A percentile compares a stretch with the other conserved stretches of the same genome.
Evolutionary conservation across 2,888 invertebrate genomes (phyloP).

Genomic region (Drosophila borborema): DNA sequence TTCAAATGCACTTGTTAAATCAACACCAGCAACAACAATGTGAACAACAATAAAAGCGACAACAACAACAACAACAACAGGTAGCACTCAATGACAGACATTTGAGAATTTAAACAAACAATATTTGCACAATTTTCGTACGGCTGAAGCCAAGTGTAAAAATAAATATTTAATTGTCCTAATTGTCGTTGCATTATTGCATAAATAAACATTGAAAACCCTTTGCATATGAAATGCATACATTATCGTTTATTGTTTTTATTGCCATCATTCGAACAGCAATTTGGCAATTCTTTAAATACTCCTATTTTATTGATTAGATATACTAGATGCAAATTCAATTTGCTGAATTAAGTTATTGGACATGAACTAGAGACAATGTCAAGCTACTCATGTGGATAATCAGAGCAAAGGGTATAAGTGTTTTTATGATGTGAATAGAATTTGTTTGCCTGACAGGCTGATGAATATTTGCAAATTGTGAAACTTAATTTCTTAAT

Average conservation of each 20-base stretch:
- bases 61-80: conserved; percentile 24
- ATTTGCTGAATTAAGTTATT: background rate
- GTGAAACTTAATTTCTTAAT: no score
- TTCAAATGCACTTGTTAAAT: conserved; percentile 49
- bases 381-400: background rate
- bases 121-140: conserved; percentile 40
- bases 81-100: conserved; percentile 29
- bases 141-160: conserved; percentile 56
- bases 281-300: conserved; percentile 35
- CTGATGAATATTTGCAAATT: no score
- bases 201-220: conserved; percentile 61
- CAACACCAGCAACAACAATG: conserved; percentile 35
- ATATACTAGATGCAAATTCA: conserved; percentile 2
- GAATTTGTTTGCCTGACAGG: background rate
- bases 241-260: conserved; percentile 43
- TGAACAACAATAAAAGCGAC: conserved; percentile 4
- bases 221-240: conserved; percentile 56
- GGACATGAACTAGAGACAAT: background rate
- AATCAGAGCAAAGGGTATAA: background rate
- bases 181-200: conserved; percentile 69
- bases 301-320: background rate
- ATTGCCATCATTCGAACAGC: conserved; percentile 11
- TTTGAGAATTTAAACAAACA: conserved; percentile 52
- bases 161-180: conserved; percentile 72
- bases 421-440: no score